Percentiles rank a stretch among this genome's conserved stretches.
These are phyloP conservation scores for Chaitophorus viminalis DNA, from an alignment of 2,888 invertebrate species.

Conservation along the genomic window DNA sequence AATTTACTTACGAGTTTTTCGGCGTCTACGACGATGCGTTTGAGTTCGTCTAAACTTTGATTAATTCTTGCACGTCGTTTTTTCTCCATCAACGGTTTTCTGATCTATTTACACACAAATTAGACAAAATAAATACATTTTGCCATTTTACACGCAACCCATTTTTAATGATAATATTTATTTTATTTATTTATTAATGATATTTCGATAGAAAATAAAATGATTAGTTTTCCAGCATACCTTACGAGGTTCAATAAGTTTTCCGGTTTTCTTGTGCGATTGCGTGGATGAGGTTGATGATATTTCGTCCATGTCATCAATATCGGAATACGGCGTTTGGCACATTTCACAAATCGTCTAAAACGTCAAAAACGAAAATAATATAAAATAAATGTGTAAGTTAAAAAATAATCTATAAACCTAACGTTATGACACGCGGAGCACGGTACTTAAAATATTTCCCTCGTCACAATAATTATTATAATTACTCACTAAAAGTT, in stretches of 20 bases:
- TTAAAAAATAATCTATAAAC: no score
- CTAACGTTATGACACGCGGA: no score
- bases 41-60: slow-evolving; percentile 62
- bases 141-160: not conserved
- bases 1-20: slow-evolving; percentile 43
- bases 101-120: slow-evolving; percentile 33
- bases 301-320: slow-evolving; percentile 44
- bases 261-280: slow-evolving; percentile 14
- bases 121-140: not conserved
- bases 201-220: not conserved
- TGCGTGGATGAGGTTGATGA: slow-evolving; percentile 8
- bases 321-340: not conserved
- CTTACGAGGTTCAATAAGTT: slow-evolving; percentile 36
- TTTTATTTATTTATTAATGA: no score
- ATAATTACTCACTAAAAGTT: no score
- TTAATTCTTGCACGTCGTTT: slow-evolving; percentile 62
- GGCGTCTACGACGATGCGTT: slow-evolving; percentile 57
- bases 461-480: no score
- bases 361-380: not conserved
- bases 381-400: not conserved
- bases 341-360: slow-evolving; percentile 23
- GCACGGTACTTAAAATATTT: no score
- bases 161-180: no score
- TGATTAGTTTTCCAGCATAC: not conserved
- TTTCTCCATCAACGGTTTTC: slow-evolving; percentile 63